Conservation (phyloP, 2,888 invertebrate genomes). For the Trichacis sp. region DNA sequence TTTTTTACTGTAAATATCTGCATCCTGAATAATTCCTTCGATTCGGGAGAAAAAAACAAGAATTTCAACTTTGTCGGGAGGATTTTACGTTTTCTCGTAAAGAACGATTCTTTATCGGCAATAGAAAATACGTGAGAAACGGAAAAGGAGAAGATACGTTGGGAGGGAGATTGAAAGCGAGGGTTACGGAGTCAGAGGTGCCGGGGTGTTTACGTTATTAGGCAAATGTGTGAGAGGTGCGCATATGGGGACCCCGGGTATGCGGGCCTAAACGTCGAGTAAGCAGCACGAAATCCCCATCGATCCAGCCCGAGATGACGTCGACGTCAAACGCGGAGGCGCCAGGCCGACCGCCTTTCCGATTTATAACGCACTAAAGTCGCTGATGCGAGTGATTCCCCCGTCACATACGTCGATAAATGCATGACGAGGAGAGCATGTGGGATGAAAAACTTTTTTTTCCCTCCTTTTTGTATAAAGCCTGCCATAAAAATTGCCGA, state of each 20-base stretch:
- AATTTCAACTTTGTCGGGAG: too few relatives aligned
- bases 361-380: conserved; percentile 64
- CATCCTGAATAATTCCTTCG: too few relatives aligned
- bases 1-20: too few relatives aligned
- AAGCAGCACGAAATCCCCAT: conserved; percentile 57
- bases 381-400: conserved; percentile 58
- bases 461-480: too few relatives aligned
- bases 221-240: conserved; percentile 53
- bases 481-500: conserved; percentile 13
- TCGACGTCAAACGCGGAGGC: conserved; percentile 47
- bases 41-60: too few relatives aligned
- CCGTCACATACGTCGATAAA: conserved; percentile 48
- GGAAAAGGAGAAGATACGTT: conserved; percentile 27
- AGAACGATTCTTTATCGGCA: background rate
- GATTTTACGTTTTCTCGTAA: too few relatives aligned
- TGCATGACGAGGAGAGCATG: conserved; percentile 27
- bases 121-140: conserved; percentile 31
- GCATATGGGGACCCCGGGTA: conserved; percentile 50
- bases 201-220: conserved; percentile 57
- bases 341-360: conserved; percentile 55
- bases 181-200: conserved; percentile 21
- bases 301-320: conserved; percentile 50
- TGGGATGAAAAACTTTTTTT: conserved; percentile 27
- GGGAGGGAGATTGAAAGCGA: conserved; percentile 16
- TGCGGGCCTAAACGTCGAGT: conserved; percentile 62